These are phyloP conservation scores for Drosophila melanogaster DNA, from an alignment of 1,140 invertebrate species.

Conservation along the genomic window DNA sequence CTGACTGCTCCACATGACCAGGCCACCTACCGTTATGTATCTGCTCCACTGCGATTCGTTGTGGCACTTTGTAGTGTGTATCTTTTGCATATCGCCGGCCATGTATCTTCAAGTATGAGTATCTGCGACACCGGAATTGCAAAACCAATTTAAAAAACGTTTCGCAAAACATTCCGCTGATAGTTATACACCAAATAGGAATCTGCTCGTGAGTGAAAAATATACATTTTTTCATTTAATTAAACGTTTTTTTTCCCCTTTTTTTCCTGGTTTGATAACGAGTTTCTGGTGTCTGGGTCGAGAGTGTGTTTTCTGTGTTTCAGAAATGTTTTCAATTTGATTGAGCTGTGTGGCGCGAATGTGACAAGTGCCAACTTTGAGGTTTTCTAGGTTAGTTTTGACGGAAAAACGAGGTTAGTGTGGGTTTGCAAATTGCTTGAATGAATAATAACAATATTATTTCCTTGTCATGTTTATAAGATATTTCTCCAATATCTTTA, in stretches of 20 bases:
- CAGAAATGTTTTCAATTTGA: constrained; percentile 45
- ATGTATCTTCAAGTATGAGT: constrained; percentile 79
- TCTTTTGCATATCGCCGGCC: constrained; percentile 78
- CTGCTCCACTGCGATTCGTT: constrained; percentile 23
- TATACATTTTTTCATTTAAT: constrained; percentile 60
- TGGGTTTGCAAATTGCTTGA: background rate
- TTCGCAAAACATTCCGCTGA: constrained; percentile 50
- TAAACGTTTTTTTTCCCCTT: constrained; percentile 36
- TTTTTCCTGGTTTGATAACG: constrained; percentile 48
- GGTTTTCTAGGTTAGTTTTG: background rate
- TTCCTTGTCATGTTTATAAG: too few species aligned
- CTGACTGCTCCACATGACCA: constrained; percentile 33
- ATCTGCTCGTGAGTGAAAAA: constrained; percentile 53
- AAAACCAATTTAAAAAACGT: constrained; percentile 75
- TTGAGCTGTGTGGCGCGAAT: constrained; percentile 52
- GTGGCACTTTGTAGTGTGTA: constrained; percentile 58
- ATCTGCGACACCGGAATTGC: constrained; percentile 72
- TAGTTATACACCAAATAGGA: constrained; percentile 64
- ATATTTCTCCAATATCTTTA: background rate
- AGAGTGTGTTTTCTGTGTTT: constrained; percentile 12
- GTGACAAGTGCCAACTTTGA: constrained; percentile 5
- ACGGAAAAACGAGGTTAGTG: background rate
- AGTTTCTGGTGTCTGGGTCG: constrained; percentile 35
- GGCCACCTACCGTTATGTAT: constrained; percentile 71
- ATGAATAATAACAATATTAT: too few species aligned